phyloP scores from a whole-genome alignment of 2,888 invertebrate genomes.

The Melolontha melolontha region DNA sequence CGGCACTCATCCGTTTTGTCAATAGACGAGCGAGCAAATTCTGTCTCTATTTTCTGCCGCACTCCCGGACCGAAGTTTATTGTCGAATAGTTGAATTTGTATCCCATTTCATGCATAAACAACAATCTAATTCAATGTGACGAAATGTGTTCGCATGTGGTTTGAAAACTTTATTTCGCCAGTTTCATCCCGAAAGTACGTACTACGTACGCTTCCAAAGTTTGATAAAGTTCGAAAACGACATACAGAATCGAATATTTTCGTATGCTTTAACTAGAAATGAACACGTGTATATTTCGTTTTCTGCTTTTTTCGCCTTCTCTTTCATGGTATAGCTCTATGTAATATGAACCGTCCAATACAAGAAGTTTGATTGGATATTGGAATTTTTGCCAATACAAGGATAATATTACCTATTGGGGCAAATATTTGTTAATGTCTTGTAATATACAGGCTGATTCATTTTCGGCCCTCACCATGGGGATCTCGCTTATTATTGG shows the following conservation, averaged over 20 bases:
- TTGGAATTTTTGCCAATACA: too few relatives aligned
- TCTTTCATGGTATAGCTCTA: too few relatives aligned
- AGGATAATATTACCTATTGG: too few relatives aligned
- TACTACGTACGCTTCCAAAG: conserved; percentile 11
- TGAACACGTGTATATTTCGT: too few relatives aligned
- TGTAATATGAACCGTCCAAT: too few relatives aligned
- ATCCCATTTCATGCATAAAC: conserved; percentile 44
- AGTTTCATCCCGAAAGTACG: conserved; percentile 35
- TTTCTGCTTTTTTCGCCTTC: too few relatives aligned
- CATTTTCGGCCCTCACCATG: too few relatives aligned
- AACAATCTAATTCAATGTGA: conserved; percentile 42
- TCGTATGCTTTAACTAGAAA: neutral
- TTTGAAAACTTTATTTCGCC: conserved; percentile 36
- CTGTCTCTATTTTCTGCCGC: conserved; percentile 20
- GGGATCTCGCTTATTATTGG: too few relatives aligned
- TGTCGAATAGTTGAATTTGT: conserved; percentile 39
- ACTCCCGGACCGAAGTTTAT: conserved; percentile 35
- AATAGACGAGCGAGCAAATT: conserved; percentile 37
- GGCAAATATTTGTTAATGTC: too few relatives aligned
- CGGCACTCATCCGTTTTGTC: conserved; percentile 45
- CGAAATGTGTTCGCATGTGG: conserved; percentile 41
- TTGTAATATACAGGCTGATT: too few relatives aligned
- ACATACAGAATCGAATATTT: conserved; percentile 11
- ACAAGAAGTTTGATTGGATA: too few relatives aligned
- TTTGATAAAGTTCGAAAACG: conserved; percentile 32